phyloP scores from a whole-genome alignment of 1,140 invertebrate genomes.

The Hylaeus anthracinus region DNA sequence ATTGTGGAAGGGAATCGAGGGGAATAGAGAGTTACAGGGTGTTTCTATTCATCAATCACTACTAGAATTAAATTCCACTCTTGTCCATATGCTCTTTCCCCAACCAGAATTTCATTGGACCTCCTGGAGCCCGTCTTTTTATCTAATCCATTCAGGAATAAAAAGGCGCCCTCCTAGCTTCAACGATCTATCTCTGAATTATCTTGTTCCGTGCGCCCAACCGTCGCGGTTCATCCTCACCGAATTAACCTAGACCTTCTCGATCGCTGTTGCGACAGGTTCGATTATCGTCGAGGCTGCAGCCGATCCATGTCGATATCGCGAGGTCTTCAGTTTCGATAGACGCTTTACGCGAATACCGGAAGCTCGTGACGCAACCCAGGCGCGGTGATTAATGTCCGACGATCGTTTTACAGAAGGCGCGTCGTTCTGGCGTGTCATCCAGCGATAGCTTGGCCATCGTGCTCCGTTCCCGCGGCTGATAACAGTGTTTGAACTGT shows the following conservation, averaged over 20 bases:
- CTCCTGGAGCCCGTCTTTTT: neutral
- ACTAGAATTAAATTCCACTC: no score
- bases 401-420: conserved; percentile 1
- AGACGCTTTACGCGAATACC: neutral
- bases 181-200: neutral
- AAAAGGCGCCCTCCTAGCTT: no score
- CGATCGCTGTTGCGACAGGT: conserved; percentile 20
- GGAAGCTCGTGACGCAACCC: conserved; percentile 12
- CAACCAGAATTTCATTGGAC: neutral
- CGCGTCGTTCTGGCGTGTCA: conserved; percentile 1
- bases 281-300: conserved; percentile 25
- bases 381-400: conserved; percentile 20
- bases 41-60: no score
- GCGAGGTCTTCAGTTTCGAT: conserved; percentile 1
- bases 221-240: neutral
- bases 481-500: conserved; percentile 47
- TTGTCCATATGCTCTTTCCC: no score
- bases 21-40: no score
- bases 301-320: conserved; percentile 14
- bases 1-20: no score
- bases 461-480: neutral
- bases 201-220: neutral
- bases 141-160: neutral
- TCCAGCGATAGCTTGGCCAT: conserved; percentile 23
- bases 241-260: conserved; percentile 8